Evolutionary conservation across 2,888 invertebrate species (phyloP).

Genomic region (Ecliptopera silaceata): DNA sequence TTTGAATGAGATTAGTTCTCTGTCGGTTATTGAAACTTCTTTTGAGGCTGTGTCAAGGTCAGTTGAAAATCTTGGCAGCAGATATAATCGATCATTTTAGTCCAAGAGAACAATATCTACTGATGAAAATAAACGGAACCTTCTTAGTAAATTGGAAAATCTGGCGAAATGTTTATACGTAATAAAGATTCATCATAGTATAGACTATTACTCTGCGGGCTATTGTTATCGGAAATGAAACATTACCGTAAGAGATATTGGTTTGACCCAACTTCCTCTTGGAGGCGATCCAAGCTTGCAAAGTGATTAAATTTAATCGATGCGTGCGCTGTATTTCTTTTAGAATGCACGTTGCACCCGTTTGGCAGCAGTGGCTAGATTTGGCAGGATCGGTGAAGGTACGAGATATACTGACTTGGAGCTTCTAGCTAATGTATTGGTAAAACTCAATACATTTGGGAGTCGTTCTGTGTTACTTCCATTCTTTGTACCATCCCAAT

Average conservation of each 20-base stretch:
- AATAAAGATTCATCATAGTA: constrained; percentile 18
- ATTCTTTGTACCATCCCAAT: too few relatives aligned
- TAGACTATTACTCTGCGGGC: constrained; percentile 15
- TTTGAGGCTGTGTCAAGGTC: too few relatives aligned
- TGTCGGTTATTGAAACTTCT: too few relatives aligned
- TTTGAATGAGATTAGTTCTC: too few relatives aligned
- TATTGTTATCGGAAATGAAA: constrained; percentile 37
- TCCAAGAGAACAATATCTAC: not conserved
- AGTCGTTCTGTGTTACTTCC: not conserved
- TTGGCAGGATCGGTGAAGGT: constrained; percentile 11
- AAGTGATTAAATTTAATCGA: constrained; percentile 36
- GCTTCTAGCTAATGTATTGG: not conserved
- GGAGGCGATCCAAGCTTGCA: constrained; percentile 35
- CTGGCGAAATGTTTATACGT: constrained; percentile 12
- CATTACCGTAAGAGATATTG: constrained; percentile 38
- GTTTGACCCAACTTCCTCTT: constrained; percentile 37
- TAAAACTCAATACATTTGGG: not conserved
- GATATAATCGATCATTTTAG: too few relatives aligned
- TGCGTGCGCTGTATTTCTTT: constrained; percentile 33
- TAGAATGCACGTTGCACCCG: constrained; percentile 31
- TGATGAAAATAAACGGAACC: not conserved
- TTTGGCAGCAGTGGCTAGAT: constrained; percentile 25
- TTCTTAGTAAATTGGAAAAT: not conserved
- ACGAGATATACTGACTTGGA: not conserved
- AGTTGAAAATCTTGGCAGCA: too few relatives aligned